These are phyloP conservation scores for Teleogryllus occipitalis DNA, from an alignment of 1,140 invertebrate species.

Conservation along the genomic window DNA sequence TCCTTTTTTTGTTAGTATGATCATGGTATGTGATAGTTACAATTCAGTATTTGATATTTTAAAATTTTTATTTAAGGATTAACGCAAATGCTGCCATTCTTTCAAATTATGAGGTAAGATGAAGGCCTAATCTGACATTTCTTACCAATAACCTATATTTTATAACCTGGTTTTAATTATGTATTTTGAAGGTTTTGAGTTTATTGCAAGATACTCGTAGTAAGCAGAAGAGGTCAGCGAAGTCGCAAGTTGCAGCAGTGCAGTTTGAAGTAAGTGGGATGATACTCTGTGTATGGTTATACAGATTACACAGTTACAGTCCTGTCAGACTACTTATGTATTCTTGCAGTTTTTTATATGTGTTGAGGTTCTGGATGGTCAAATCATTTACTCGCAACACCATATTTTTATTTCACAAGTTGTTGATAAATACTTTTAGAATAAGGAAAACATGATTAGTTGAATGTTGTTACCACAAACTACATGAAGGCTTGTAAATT, in stretches of 20 bases:
- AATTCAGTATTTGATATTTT: no score
- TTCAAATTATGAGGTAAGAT: constrained; percentile 9
- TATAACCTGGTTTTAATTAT: neutral
- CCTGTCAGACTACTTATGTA: neutral
- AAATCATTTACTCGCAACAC: no score
- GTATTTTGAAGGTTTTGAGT: neutral
- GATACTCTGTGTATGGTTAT: neutral
- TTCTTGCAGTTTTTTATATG: neutral
- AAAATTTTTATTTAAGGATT: neutral
- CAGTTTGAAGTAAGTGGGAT: neutral
- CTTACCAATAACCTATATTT: neutral
- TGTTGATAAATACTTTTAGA: no score
- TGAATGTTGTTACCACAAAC: no score
- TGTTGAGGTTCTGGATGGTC: neutral
- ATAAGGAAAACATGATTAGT: no score
- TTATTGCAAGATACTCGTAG: constrained; percentile 6
- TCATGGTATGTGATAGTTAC: no score
- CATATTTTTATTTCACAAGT: no score
- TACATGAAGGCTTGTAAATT: no score
- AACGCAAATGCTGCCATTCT: constrained; percentile 10
- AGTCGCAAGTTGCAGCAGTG: neutral
- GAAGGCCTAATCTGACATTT: neutral
- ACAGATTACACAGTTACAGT: neutral
- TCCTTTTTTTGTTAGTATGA: no score
- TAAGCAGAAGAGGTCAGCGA: constrained; percentile 7